Evolutionary conservation across 2,797 vertebrate genomes (phyloP).

Genomic region (Gallinago stenura): DNA sequence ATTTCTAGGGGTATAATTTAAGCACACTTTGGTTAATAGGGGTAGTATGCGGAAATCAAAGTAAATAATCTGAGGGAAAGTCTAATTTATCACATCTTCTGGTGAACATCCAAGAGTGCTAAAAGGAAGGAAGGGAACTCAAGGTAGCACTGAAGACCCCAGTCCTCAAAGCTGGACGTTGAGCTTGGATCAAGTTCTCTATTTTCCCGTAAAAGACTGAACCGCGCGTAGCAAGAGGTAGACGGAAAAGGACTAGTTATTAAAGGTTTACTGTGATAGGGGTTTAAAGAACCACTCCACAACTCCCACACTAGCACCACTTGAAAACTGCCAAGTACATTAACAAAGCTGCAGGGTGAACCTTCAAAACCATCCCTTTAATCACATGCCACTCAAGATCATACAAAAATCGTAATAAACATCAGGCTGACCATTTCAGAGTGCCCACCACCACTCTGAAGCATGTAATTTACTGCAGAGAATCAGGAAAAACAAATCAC

Average conservation of each 20-base stretch:
- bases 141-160: background rate
- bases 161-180: background rate
- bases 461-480: background rate
- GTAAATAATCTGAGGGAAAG: background rate
- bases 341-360: background rate
- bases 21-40: background rate
- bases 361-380: slow-evolving; percentile 36
- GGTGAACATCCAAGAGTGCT: background rate
- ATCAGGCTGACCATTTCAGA: slow-evolving; percentile 18
- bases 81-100: background rate
- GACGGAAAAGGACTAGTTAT: background rate
- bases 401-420: slow-evolving; percentile 4
- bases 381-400: slow-evolving; percentile 32
- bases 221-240: background rate
- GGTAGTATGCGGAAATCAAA: background rate
- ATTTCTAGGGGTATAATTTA: background rate
- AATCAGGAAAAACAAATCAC: background rate
- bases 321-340: slow-evolving; percentile 34
- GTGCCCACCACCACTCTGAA: background rate
- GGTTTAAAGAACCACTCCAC: background rate
- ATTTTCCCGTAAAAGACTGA: background rate
- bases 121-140: background rate
- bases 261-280: background rate
- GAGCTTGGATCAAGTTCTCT: background rate
- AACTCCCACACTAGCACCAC: background rate